Evolutionary conservation across 2,888 invertebrate species (phyloP).

Genomic region (Leuctra nigra): DNA sequence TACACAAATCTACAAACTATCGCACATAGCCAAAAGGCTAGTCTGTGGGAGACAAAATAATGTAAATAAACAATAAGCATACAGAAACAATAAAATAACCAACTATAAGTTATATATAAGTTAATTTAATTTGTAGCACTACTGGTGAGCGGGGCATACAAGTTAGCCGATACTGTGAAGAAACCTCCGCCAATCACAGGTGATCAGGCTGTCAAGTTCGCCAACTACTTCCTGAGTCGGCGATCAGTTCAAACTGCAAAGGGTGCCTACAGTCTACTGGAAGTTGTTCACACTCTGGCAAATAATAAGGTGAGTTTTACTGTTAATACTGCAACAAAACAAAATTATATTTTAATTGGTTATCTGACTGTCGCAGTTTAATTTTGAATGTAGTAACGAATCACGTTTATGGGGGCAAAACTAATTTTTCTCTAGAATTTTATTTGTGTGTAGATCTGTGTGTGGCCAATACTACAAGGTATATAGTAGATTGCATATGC

Average conservation of each 20-base stretch:
- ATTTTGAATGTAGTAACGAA: too few species aligned
- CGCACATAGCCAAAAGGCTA: too few species aligned
- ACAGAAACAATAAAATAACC: too few species aligned
- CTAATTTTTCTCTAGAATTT: too few species aligned
- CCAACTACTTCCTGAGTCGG: constrained; percentile 82
- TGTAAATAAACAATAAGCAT: too few species aligned
- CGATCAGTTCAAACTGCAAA: constrained; percentile 81
- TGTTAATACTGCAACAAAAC: constrained; percentile 8
- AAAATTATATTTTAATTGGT: neutral
- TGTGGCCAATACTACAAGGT: too few species aligned
- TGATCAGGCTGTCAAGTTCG: constrained; percentile 81
- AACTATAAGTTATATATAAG: too few species aligned
- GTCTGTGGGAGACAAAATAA: too few species aligned
- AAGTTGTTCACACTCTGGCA: constrained; percentile 64
- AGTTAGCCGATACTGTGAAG: constrained; percentile 53
- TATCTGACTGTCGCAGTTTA: neutral
- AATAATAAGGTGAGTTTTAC: constrained; percentile 53
- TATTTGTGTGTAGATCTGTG: too few species aligned
- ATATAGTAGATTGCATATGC: too few species aligned
- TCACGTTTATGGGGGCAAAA: too few species aligned
- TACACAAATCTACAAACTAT: too few species aligned
- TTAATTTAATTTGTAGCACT: constrained; percentile 47
- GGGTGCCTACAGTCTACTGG: constrained; percentile 74
- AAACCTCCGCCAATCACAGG: constrained; percentile 63
- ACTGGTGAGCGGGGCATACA: constrained; percentile 55